Base-by-base conservation (phyloP, 2,113 vertebrate species). In the Lipophrys pholis region DNA sequence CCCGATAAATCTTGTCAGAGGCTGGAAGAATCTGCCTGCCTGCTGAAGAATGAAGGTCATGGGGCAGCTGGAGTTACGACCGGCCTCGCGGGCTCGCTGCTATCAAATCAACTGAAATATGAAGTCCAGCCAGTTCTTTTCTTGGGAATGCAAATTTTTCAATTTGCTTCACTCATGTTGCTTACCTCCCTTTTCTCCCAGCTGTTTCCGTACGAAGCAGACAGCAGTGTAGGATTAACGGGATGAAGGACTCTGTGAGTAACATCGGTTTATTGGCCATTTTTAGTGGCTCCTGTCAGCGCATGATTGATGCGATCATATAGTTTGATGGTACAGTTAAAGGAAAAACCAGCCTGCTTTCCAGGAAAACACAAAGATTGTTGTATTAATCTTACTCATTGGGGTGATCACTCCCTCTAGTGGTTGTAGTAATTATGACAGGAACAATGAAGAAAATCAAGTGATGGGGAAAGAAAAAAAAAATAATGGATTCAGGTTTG, bases 1-100 rank as follows among this genome's bases (percentile, higher is more conserved):
- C 87, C 91, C 82, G 84, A 94, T 94, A 95, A 91, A 93, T 94
- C 92, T 95, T 94, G 87, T 92, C 88, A 93, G 86, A 76, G 64
- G 83, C 82, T 11, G 65, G 83, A 80, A 63, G 83, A 83, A 79
- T 83, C 73, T 69, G 70, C 64, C 81, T 72, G 63, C 81, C 84
- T 54, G 73, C 88, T 91, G 90, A 92, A 93, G 94, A 94, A 91
- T 90, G 92, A 95, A 95, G 94, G 93, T 95, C 87, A 85, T 36
- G 53, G 66, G 84, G 76, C 88, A 61, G 74, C 84, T 83, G 92
- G 88, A 91, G 73, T 87, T 90, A 93, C 85, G 89, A 91, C 89
- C 70, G 56, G 73, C 79, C 78, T 74, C 60, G 43, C 69, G 15
- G 15, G 75, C 58, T 64, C 77, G 72, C 81, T 76, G 80, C 75